Evolutionary conservation across 2,888 invertebrate species (phyloP), one percentile per base, ranked within the genome.

Genomic region (Leptodirus hochenwartii): DNA sequence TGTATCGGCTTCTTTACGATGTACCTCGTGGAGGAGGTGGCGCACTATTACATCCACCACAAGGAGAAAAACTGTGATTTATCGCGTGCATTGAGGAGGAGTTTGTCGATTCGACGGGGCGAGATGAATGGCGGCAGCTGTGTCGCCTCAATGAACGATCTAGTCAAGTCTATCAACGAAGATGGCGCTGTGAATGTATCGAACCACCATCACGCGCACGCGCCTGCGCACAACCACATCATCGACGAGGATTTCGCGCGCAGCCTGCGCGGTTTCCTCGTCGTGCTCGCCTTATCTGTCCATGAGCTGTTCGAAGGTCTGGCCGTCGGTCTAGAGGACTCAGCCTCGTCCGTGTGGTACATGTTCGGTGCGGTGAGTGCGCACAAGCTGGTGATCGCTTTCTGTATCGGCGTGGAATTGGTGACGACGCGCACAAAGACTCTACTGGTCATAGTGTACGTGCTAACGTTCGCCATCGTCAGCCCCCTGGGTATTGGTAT

Each of bases 231-330:
- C 31, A 47, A 45, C 22, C 53, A 53, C 30, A 29, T 46, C 11
- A 28, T 41, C 9, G 37, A 46, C 22, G 47, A 50, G 33, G 41
- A 48, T 1, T 44, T 53, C 12, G 47, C 54, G 4, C 46, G 43
- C 30, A 48, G 48, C 13, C 54, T 81, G 27, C 66, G 77, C 36
- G 84, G 78, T 11, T 56, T 87, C 12, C 62, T 87, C 30, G 74
- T 85, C 29, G 80, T 87, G 1, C 56, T 84, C 25, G 87, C 85
- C 2, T 58, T 87, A 13, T 82, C 84, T 8, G 69, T 87, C 33
- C 87, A 87, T 47, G 85, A 85, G 47, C 59, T 84, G 1, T 82
- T 87, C 46, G 85, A 87, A 58, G 87, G 84, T 12, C 58, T 84
- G 29, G 78, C 84, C 9, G 76, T 85, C 9, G 84, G 84, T 0